Conservation (phyloP, 1,140 invertebrate genomes). For the Pissodes strobi region DNA sequence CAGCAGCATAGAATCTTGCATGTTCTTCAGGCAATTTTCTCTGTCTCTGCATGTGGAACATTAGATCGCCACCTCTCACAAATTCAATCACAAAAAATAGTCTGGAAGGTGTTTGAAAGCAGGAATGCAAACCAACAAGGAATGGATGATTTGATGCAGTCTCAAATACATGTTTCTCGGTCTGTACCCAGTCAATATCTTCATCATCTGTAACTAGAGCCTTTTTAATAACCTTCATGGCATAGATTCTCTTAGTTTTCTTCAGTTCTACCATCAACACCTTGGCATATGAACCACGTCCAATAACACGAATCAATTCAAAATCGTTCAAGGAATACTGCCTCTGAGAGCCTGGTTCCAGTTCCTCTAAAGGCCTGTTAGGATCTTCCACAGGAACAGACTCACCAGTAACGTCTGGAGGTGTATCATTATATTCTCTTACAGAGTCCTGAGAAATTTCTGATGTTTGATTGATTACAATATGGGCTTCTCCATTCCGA, state of each 20-base stretch:
- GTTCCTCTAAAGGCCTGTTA: slow-evolving; percentile 63
- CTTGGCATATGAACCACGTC: slow-evolving; percentile 98
- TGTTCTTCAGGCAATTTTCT: slow-evolving; percentile 87
- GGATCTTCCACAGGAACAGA: slow-evolving; percentile 65
- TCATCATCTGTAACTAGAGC: slow-evolving; percentile 98
- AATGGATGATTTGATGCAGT: slow-evolving; percentile 99
- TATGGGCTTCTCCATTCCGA: slow-evolving; percentile 55
- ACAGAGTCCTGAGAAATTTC: slow-evolving; percentile 47
- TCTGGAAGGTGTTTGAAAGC: slow-evolving; percentile 93
- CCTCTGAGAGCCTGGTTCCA: slow-evolving; percentile 76
- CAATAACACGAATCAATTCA: slow-evolving; percentile 96
- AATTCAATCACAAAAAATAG: slow-evolving; percentile 99
- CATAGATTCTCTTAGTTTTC: slow-evolving; percentile 93
- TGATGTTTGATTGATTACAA: slow-evolving; percentile 26
- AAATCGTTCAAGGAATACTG: slow-evolving; percentile 96
- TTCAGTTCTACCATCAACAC: slow-evolving; percentile 98
- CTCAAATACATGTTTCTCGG: slow-evolving; percentile 99
- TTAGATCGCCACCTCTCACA: slow-evolving; percentile 97
- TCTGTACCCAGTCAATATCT: slow-evolving; percentile 99
- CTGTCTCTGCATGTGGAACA: slow-evolving; percentile 99
- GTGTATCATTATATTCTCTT: slow-evolving; percentile 56
- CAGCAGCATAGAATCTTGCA: slow-evolving; percentile 93
- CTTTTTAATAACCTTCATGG: slow-evolving; percentile 99
- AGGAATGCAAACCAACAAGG: slow-evolving; percentile 97
- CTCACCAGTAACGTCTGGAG: slow-evolving; percentile 59